A percentile compares a stretch with the other conserved stretches of the same genome.
Evolutionary conservation across 2,113 vertebrate species (phyloP).

Genomic region (Odontesthes bonariensis): DNA sequence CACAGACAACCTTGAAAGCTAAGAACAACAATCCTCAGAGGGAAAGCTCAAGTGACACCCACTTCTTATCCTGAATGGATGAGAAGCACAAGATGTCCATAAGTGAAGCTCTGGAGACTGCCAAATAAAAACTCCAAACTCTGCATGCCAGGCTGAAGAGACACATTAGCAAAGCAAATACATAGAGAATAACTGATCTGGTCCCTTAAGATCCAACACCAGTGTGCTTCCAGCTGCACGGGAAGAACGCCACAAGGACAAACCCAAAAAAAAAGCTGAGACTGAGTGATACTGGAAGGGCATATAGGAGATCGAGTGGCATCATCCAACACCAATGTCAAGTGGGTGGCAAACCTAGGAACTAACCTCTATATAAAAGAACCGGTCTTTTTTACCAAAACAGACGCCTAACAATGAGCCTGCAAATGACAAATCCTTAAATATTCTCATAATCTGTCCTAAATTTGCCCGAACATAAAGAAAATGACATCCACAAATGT

Average conservation of each 20-base stretch:
- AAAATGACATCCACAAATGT: not conserved
- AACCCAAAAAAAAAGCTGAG: not conserved
- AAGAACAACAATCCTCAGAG: not conserved
- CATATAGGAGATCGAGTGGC: not conserved
- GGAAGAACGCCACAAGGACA: not conserved
- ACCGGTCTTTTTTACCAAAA: not conserved
- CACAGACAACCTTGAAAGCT: not conserved
- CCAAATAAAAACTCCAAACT: not conserved
- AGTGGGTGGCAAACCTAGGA: not conserved
- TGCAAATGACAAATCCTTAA: too few relatives aligned
- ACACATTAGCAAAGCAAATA: not conserved
- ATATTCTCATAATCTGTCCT: too few relatives aligned
- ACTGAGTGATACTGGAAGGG: not conserved
- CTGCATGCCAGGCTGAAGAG: not conserved
- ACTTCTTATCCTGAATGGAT: too few relatives aligned
- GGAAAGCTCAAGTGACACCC: too few relatives aligned
- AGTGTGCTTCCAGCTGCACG: too few relatives aligned
- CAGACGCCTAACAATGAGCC: not conserved
- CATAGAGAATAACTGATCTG: not conserved
- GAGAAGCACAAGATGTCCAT: not conserved
- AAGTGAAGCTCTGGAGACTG: not conserved
- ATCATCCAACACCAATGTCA: not conserved
- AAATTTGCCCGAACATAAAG: not conserved
- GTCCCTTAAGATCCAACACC: too few relatives aligned
- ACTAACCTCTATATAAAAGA: too few relatives aligned